A percentile compares a stretch with the other conserved stretches of the same genome.
These are phyloP conservation scores for Zele albiditarsus DNA, from an alignment of 2,888 invertebrate genomes.

Conservation along the genomic window DNA sequence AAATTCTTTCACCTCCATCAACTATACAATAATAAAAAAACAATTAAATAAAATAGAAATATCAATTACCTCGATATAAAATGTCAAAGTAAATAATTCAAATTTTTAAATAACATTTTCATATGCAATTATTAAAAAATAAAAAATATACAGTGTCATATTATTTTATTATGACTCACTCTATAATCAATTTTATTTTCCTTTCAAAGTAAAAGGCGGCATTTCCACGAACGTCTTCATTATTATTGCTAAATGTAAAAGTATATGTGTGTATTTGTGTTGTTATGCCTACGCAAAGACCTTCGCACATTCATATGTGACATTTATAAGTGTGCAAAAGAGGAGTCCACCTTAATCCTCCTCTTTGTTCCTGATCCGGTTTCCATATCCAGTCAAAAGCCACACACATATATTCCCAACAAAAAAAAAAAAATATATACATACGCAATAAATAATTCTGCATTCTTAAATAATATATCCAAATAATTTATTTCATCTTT, in stretches of 20 bases:
- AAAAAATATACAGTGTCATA: neutral
- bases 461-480: too few species aligned
- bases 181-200: neutral
- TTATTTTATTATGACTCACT: slow-evolving; percentile 1
- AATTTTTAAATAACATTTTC: too few species aligned
- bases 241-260: neutral
- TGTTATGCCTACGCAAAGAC: slow-evolving; percentile 7
- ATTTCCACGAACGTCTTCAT: slow-evolving; percentile 13
- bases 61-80: too few species aligned
- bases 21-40: too few species aligned
- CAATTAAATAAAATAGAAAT: too few species aligned
- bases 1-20: too few species aligned
- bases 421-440: too few species aligned
- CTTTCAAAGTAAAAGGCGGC: neutral
- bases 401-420: neutral
- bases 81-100: too few species aligned
- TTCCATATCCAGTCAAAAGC: slow-evolving; percentile 33
- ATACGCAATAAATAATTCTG: too few species aligned
- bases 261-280: too few species aligned
- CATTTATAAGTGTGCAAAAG: neutral
- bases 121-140: too few species aligned
- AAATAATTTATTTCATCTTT: too few species aligned
- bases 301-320: neutral
- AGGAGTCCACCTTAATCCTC: neutral
- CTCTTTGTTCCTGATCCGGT: slow-evolving; percentile 48